These are phyloP conservation scores for Punctoribates punctum DNA, from an alignment of 2,888 invertebrate species.

Conservation along the genomic window DNA sequence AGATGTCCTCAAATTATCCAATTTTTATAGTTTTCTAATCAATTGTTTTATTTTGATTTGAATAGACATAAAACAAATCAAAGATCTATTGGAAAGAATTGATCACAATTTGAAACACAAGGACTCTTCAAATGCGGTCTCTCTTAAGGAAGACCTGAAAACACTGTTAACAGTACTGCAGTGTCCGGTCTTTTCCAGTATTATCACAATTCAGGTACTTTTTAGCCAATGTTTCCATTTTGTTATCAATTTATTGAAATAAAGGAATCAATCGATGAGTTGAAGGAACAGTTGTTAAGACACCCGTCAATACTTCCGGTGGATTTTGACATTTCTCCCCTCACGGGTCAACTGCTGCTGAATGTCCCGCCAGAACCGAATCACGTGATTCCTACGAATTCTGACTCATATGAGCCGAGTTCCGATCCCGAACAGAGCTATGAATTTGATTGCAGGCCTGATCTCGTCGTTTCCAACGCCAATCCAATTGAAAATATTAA, in stretches of 20 bases:
- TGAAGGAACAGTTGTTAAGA: constrained; percentile 78
- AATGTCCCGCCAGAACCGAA: constrained; percentile 59
- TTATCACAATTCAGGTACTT: constrained; percentile 69
- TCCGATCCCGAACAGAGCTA: constrained; percentile 48
- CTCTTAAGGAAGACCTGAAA: constrained; percentile 65
- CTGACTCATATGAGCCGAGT: constrained; percentile 47
- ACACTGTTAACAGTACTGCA: constrained; percentile 74
- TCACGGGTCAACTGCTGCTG: constrained; percentile 69
- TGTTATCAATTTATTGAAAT: constrained; percentile 22
- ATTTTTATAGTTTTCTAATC: background rate
- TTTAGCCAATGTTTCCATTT: too few species aligned
- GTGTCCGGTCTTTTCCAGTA: constrained; percentile 84
- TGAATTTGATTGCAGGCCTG: constrained; percentile 45
- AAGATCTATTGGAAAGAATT: constrained; percentile 36
- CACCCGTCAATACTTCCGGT: constrained; percentile 88
- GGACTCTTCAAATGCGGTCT: background rate
- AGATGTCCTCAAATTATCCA: background rate
- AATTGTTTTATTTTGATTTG: background rate
- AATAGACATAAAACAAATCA: constrained; percentile 36
- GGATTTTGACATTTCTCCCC: constrained; percentile 80
- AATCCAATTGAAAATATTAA: too few species aligned
- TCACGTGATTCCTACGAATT: constrained; percentile 41
- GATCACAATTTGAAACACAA: constrained; percentile 32
- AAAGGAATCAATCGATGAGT: constrained; percentile 81
- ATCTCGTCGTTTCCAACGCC: background rate